Evolutionary conservation across 2,797 vertebrate species (phyloP).

Genomic region (Myotis planiceps): DNA sequence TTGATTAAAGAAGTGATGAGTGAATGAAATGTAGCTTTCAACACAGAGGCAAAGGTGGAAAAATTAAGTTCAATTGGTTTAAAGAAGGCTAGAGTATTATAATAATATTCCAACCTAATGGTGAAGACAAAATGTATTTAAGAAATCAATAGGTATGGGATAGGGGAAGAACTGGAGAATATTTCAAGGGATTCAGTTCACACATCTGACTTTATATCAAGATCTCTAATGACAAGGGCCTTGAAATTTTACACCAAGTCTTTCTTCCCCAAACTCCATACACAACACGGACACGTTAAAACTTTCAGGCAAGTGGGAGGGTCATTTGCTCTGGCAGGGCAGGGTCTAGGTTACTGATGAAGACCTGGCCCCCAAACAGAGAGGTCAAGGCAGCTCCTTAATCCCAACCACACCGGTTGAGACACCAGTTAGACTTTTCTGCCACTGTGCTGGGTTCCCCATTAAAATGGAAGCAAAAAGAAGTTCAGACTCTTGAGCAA

Average conservation of each 20-base stretch:
- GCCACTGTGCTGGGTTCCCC: background rate
- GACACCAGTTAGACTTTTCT: background rate
- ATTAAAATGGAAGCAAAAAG: background rate
- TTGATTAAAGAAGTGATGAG: background rate
- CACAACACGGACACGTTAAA: background rate
- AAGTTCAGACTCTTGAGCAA: background rate
- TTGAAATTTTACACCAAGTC: background rate
- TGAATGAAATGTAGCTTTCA: background rate
- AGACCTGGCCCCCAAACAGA: background rate
- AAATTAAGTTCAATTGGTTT: background rate
- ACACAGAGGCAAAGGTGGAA: background rate
- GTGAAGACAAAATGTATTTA: background rate
- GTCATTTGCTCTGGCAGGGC: background rate
- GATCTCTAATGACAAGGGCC: background rate
- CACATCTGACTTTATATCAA: background rate
- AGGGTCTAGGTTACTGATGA: background rate
- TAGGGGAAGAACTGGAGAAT: background rate
- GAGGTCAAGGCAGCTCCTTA: background rate
- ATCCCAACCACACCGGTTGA: background rate
- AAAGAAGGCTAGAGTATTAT: background rate
- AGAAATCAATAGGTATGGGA: background rate
- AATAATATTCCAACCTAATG: background rate
- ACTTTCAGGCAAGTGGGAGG: background rate
- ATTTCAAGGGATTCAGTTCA: slow-evolving; percentile 20
- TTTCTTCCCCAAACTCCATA: background rate